Evolutionary conservation across 1,140 invertebrate genomes (phyloP).

Genomic region (Lordiphosa clarofinis): DNA sequence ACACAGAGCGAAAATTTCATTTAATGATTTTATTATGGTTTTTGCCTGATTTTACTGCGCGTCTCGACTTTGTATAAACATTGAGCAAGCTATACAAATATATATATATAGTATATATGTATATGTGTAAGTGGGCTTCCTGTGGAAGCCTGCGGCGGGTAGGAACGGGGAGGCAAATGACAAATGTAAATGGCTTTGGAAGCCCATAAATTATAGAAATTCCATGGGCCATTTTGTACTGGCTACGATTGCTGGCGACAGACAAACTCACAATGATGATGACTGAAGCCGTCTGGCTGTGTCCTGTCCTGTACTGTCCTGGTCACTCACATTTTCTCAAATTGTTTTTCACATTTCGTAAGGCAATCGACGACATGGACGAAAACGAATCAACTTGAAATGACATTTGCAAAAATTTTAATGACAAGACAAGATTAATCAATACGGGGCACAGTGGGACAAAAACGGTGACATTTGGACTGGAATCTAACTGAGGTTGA

Average conservation of each 20-base stretch:
- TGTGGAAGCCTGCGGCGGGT: conserved; percentile 17
- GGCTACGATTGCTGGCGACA: conserved; percentile 59
- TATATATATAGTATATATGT: conserved; percentile 20
- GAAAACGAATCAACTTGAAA: conserved; percentile 48
- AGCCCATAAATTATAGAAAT: conserved; percentile 67
- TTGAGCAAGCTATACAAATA: neutral
- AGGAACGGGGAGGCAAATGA: conserved; percentile 41
- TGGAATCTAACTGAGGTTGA: no score
- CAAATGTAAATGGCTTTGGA: conserved; percentile 69
- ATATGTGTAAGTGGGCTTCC: conserved; percentile 23
- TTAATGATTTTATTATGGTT: conserved; percentile 58
- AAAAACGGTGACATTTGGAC: neutral
- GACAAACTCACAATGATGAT: conserved; percentile 30
- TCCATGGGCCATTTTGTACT: conserved; percentile 51
- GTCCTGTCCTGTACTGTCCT: neutral
- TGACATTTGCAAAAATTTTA: conserved; percentile 71
- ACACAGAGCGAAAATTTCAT: conserved; percentile 37
- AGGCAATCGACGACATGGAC: conserved; percentile 20
- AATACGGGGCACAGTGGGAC: conserved; percentile 40
- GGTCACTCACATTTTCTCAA: conserved; percentile 3
- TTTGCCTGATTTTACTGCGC: conserved; percentile 8
- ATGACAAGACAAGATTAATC: conserved; percentile 66
- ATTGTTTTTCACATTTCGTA: conserved; percentile 34
- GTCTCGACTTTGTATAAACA: conserved; percentile 22
- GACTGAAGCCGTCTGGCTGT: conserved; percentile 35